Evolutionary conservation across 2,113 vertebrate species (phyloP), one percentile per base, ranked within the genome.

Genomic region (Egretta garzetta): DNA sequence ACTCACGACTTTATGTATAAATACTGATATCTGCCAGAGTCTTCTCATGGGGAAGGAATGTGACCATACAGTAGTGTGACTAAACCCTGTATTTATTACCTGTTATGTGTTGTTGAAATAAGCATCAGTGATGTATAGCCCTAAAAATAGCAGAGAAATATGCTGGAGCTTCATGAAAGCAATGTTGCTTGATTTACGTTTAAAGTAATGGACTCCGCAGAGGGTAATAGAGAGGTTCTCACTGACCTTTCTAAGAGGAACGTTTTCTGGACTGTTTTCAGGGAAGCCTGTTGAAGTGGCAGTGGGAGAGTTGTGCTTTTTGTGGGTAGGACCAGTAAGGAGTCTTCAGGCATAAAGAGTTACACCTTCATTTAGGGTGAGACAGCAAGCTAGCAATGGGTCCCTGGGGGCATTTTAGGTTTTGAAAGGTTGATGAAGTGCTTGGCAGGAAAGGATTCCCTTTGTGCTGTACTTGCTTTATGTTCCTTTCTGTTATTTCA

Each of bases 401-500:
- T 88, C 94, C 84, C 84, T 47, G 62, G 77, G 63, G 84, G 74
- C 32, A 35, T 66, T 91, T 93, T 91, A 88, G 66, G 41, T 79
- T 88, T 63, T 94, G 84, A 95, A 96, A 95, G 94, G 94, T 32
- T 92, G 94, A 96, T 95, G 77, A 96, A 94, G 55, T 68, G 71
- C 74, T 93, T 83, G 90, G 86, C 62, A 94, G 77, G 70, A 85
- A 86, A 80, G 93, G 89, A 93, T 85, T 94, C 74, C 84, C 91
- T 62, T 91, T 30, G 4, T 85, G 79, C 82, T 77, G 43, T 41
- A 30, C 32, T 67, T 94, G 66, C 80, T 97, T 93, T 91, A 50
- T 93, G 87, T 86, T 94, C 58, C 62, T 95, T 93, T 90, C 66
- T 88, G 84, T 94, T 91, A 56, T 88, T 96, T 94, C 84, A 88